These are phyloP conservation scores for Neolamprologus caudopunctatus DNA, from an alignment of 2,113 vertebrate genomes.

Conservation along the genomic window DNA sequence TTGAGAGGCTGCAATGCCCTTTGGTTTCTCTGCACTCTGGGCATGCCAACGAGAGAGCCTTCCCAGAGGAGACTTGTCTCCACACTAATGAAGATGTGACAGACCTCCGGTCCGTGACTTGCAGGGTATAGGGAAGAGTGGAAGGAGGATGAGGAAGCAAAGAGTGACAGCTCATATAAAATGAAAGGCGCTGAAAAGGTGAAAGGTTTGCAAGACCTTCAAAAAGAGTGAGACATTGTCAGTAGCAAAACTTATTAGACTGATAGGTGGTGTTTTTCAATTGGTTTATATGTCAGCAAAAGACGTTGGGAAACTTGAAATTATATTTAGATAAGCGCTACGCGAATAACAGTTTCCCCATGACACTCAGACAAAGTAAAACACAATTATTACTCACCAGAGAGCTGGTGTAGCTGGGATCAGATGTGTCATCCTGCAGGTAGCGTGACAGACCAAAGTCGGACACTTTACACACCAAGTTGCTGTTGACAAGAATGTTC, in stretches of 20 bases:
- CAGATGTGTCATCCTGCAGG: conserved; percentile 92
- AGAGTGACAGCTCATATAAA: conserved; percentile 37
- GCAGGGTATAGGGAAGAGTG: conserved; percentile 14
- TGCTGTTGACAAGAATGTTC: conserved; percentile 98
- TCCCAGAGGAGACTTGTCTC: conserved; percentile 62
- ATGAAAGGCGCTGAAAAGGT: conserved; percentile 43
- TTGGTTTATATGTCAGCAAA: not conserved
- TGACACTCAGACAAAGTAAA: not conserved
- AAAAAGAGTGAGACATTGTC: conserved; percentile 10
- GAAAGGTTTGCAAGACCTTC: conserved; percentile 32
- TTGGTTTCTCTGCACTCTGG: conserved; percentile 62
- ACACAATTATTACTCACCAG: conserved; percentile 71
- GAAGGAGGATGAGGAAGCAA: conserved; percentile 8
- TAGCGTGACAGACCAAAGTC: conserved; percentile 97
- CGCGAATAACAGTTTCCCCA: not conserved
- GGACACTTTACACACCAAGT: conserved; percentile 96
- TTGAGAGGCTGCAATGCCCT: conserved; percentile 63
- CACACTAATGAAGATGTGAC: conserved; percentile 71
- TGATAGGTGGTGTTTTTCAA: not conserved
- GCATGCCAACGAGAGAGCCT: conserved; percentile 63
- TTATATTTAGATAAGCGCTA: not conserved
- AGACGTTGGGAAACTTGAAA: not conserved
- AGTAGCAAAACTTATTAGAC: not conserved
- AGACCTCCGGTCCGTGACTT: conserved; percentile 47
- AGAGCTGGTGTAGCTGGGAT: conserved; percentile 98